A percentile compares a stretch with the other conserved stretches of the same genome.
phyloP scores from a whole-genome alignment of 2,797 vertebrate species.

The Gila robusta region DNA sequence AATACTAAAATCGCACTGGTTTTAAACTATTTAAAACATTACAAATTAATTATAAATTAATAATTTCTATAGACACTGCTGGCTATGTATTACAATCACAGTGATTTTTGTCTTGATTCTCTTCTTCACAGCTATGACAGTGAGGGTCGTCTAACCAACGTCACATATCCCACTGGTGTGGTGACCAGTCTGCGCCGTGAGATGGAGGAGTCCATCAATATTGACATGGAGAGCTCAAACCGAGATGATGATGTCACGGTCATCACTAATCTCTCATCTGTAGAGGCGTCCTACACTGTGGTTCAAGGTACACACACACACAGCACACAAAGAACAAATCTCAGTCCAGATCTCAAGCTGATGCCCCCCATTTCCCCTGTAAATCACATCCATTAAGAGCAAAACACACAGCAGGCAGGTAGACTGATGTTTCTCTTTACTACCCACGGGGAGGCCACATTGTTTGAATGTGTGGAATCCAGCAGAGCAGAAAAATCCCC shows the following conservation, averaged over 20 bases:
- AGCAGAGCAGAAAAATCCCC: conserved; percentile 38
- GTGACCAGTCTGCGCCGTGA: conserved; percentile 89
- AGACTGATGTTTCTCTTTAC: conserved; percentile 4
- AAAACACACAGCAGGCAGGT: conserved; percentile 31
- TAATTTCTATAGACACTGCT: too few species aligned
- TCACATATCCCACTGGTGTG: conserved; percentile 88
- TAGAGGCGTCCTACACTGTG: conserved; percentile 90
- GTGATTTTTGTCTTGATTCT: background rate
- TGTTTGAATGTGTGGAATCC: conserved; percentile 26
- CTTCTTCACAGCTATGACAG: conserved; percentile 84
- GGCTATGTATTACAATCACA: background rate
- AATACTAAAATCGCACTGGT: background rate
- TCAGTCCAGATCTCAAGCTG: conserved; percentile 15
- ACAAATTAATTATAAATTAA: background rate
- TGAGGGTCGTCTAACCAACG: conserved; percentile 88
- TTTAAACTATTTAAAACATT: background rate
- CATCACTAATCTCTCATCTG: conserved; percentile 89
- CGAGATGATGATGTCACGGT: conserved; percentile 89
- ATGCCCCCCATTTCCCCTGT: conserved; percentile 30
- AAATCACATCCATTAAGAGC: conserved; percentile 54
- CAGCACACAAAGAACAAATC: conserved; percentile 6
- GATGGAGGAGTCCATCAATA: conserved; percentile 90
- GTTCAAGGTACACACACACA: conserved; percentile 81
- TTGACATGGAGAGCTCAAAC: conserved; percentile 91
- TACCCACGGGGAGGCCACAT: background rate